Evolutionary conservation across 2,113 vertebrate species (phyloP), one percentile per base, ranked within the genome.

Genomic region (Hyperopisus bebe): DNA sequence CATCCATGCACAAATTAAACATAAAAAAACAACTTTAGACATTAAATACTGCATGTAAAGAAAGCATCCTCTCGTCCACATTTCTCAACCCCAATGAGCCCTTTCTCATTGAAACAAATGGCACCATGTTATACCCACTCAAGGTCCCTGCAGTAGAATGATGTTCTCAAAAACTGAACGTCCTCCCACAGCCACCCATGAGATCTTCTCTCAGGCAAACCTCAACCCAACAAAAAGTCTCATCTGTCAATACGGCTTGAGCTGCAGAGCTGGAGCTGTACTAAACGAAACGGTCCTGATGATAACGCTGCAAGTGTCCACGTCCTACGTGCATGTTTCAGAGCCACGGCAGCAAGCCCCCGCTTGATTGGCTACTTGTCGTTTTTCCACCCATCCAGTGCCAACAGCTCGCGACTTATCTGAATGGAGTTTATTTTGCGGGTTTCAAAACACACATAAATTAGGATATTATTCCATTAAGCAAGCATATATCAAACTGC

Each of bases 371-470:
- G 50, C 50, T 87, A 7, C 85, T 80, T 27, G n/a, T 87, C 46
- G 21, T 17, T 88, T 66, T 27, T 44, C 53, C 55, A n/a, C 17
- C 87, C 39, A 53, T 55, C 47, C 31, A 15, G 50, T 35, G 47
- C 85, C 47, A 87, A 87, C n/a, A 31, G 85, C 87, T 24, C 3
- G 10, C 44, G 51, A 84, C 88, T 89, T 89, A 89, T 89, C 80
- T 89, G 77, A 89, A 84, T 85, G 80, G 80, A 27, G 80, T 82
- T 85, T 85, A 89, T 89, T 89, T 62, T 85, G 88, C 82, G 80
- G 88, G 88, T 85, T 89, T 89, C 31, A 58, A 44, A 46, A 89
- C 84, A 89, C 70, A 89, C 66, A 80, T 89, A 89, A 89, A 88
- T 88, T 70, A 88, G 62, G 21, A 47, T 47, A 89, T 80, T 74